Percentiles rank a stretch among this genome's conserved stretches.
Evolutionary conservation across 1,140 invertebrate genomes (phyloP).

Genomic region (Musca vetustissima): DNA sequence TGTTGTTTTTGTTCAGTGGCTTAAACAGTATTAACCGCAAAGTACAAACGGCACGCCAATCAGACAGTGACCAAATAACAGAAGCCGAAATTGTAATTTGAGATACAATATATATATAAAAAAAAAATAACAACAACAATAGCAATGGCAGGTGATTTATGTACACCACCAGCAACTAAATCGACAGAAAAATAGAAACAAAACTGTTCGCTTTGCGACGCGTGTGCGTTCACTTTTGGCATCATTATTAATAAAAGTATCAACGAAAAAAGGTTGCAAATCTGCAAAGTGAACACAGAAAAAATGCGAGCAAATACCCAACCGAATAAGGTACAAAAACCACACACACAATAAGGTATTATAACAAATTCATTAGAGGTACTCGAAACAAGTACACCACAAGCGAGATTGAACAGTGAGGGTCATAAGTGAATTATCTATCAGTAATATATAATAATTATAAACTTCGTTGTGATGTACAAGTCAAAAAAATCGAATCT

Average conservation of each 20-base stretch:
- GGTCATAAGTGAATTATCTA: neutral
- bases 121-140: neutral
- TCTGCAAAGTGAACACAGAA: neutral
- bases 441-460: too few relatives aligned
- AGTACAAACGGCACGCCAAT: neutral
- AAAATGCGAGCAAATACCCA: neutral
- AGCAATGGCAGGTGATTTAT: conserved; percentile 11
- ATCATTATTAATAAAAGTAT: conserved; percentile 8
- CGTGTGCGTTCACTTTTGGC: conserved; percentile 23
- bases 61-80: neutral
- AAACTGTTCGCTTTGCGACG: neutral
- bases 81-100: too few relatives aligned
- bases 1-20: neutral
- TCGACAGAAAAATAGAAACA: neutral
- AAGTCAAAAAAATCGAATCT: too few relatives aligned
- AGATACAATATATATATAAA: too few relatives aligned
- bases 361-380: conserved; percentile 14
- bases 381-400: neutral
- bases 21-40: neutral
- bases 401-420: neutral
- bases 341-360: neutral
- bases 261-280: neutral
- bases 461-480: too few relatives aligned
- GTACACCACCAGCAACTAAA: neutral
- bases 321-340: neutral